phyloP scores from a whole-genome alignment of 2,888 invertebrate genomes.

The Metalampra italica region DNA sequence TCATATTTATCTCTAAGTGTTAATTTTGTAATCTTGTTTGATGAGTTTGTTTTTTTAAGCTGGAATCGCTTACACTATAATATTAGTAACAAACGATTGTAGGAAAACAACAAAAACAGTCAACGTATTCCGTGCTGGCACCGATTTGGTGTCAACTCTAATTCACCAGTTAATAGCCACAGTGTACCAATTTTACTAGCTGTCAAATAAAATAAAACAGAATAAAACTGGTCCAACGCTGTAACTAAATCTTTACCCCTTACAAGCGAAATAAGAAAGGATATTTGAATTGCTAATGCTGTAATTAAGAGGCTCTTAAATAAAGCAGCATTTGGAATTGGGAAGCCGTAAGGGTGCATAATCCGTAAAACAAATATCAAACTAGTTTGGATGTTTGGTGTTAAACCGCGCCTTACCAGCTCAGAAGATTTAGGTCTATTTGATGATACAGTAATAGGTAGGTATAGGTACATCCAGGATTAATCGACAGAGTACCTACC shows the following conservation, averaged over 20 bases:
- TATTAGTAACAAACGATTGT: constrained; percentile 28
- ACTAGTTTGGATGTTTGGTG: background rate
- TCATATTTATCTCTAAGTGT: too few species aligned
- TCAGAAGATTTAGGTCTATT: background rate
- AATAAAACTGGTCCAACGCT: background rate
- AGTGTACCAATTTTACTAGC: constrained; percentile 12
- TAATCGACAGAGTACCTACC: too few species aligned
- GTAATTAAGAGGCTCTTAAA: background rate
- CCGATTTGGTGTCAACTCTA: constrained; percentile 5
- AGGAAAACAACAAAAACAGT: constrained; percentile 15
- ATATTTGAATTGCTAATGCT: background rate
- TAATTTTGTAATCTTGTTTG: too few species aligned
- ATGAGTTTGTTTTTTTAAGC: too few species aligned
- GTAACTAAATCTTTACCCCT: background rate
- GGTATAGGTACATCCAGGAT: too few species aligned
- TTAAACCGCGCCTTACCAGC: background rate
- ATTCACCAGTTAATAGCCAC: constrained; percentile 9
- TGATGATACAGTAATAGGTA: too few species aligned
- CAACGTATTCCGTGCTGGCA: constrained; percentile 5
- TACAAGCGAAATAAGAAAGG: background rate
- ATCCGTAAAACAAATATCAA: background rate
- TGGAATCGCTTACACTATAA: too few species aligned
- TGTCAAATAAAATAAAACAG: constrained; percentile 7
- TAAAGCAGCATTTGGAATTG: background rate
- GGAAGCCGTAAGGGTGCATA: background rate